Base-by-base conservation (phyloP, 2,797 vertebrate species). In the Dipus sagitta region DNA sequence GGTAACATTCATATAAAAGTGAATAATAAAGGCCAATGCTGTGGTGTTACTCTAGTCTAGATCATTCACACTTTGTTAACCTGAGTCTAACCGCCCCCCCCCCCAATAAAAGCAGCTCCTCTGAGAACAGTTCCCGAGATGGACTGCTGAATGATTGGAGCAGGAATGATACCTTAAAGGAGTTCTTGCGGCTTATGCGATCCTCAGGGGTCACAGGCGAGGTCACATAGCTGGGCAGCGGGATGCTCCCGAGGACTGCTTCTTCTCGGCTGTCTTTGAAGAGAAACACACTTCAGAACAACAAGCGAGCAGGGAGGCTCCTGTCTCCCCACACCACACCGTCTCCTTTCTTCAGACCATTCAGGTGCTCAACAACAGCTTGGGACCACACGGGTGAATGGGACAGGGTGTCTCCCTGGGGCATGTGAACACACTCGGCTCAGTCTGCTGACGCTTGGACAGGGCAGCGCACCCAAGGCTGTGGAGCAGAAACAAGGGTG, bases 151-250 rank as follows among this genome's bases (percentile, higher is more conserved):
- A 13, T 14, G 62, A 47, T 28, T 6, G 21, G 24, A 79, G 70
- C 38, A 65, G 32, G 21, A 5, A 23, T 24, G 3, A 38, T 98
- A 99, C 99, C 99, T 99, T 99, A 97, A 99, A 99, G 94, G 99
- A 99, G 91, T 99, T 99, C 97, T 99, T 99, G 97, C 99, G 99
- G 98, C 99, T 99, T 94, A 99, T 99, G 85, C 99, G 99, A 98
- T 99, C 99, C 90, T 99, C 99, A 0, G 99, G 97, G 95, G 98
- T 99, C 94, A 99, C 98, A 1, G 99, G 98, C n/a, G 99, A 98
- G 89, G 99, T 99, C 75, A 99, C 98, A 0, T 99, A 99, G 97
- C 99, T 99, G 96, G 99, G 99, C 92, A 99, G 97, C 34, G 99
- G 99, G 95, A 99, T 99, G 98, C 99, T 99, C 4, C 99, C 99